These are phyloP conservation scores for Bibio marci DNA, from an alignment of 2,888 invertebrate genomes.

Conservation along the genomic window DNA sequence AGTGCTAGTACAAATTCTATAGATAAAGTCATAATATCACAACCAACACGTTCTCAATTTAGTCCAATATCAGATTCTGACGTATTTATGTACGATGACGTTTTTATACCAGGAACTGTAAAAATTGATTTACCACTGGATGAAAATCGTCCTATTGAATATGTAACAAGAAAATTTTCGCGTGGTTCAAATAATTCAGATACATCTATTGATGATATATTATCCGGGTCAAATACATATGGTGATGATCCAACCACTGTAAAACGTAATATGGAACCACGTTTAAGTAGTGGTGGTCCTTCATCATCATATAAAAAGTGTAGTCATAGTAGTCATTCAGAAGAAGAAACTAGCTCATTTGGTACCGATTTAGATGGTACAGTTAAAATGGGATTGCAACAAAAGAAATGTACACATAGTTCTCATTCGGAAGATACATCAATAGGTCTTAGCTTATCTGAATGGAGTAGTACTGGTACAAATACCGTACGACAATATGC, in stretches of 20 bases:
- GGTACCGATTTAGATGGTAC: constrained; percentile 69
- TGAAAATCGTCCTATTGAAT: constrained; percentile 25
- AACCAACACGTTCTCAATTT: constrained; percentile 41
- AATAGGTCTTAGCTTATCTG: constrained; percentile 67
- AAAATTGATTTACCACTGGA: constrained; percentile 40
- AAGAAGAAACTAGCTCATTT: constrained; percentile 56
- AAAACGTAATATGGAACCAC: constrained; percentile 25
- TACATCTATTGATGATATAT: constrained; percentile 42
- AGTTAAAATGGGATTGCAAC: constrained; percentile 60
- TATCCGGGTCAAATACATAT: constrained; percentile 35
- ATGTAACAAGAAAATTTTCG: constrained; percentile 30
- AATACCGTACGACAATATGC: constrained; percentile 69
- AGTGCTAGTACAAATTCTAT: too few relatives aligned
- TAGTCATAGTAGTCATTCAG: constrained; percentile 55
- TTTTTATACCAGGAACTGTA: constrained; percentile 39
- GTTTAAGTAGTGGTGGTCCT: constrained; percentile 22
- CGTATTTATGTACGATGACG: constrained; percentile 35
- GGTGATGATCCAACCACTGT: constrained; percentile 40
- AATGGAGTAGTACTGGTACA: constrained; percentile 77
- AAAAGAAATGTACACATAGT: constrained; percentile 66
- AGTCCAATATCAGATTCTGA: constrained; percentile 36
- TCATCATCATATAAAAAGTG: constrained; percentile 41
- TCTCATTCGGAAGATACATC: constrained; percentile 78
- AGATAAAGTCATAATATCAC: constrained; percentile 38
- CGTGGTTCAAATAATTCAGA: constrained; percentile 43